phyloP scores from a whole-genome alignment of 2,797 vertebrate species.

The Xenops minutus region DNA sequence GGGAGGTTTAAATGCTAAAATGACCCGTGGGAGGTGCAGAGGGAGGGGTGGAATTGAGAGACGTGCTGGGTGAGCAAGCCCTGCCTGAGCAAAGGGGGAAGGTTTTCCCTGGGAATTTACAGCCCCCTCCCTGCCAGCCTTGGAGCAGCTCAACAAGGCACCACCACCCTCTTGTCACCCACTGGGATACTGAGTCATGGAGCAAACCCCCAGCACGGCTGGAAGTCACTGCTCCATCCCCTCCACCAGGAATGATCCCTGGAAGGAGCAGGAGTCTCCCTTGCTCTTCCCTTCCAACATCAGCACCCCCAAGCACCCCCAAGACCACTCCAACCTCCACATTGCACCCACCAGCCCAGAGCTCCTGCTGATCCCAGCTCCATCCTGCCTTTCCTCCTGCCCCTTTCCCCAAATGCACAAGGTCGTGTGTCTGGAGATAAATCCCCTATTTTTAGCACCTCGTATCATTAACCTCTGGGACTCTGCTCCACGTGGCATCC shows the following conservation, averaged over 20 bases:
- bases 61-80: neutral
- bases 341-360: accelerated
- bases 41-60: accelerated
- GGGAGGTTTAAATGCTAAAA: neutral
- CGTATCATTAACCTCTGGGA: neutral
- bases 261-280: accelerated
- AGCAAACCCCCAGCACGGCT: neutral
- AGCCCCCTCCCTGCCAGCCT: neutral
- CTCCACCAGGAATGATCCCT: accelerated
- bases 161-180: neutral
- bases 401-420: neutral
- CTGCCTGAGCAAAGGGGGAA: neutral
- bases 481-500: neutral
- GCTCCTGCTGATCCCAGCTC: accelerated
- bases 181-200: neutral
- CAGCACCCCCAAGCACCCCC: neutral
- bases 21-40: neutral
- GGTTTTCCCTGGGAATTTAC: neutral
- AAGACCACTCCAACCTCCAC: neutral
- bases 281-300: neutral
- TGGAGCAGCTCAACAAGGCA: neutral
- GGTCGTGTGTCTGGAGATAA: neutral
- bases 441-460: neutral
- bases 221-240: accelerated
- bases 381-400: accelerated